Evolutionary conservation across 2,888 invertebrate species (phyloP).

Genomic region (Plagiodera versicolora): DNA sequence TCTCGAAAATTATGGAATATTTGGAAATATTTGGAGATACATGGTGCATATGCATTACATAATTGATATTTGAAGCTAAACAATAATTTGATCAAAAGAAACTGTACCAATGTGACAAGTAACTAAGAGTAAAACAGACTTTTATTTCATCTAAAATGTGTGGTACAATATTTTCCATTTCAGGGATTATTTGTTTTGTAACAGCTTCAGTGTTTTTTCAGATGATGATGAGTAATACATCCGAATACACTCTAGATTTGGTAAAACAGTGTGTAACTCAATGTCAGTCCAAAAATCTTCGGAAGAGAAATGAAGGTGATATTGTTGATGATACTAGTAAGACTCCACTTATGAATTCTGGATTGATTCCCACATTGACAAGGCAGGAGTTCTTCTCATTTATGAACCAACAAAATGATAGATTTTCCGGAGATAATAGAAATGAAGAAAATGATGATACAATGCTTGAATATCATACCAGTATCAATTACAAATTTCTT

Average conservation of each 20-base stretch:
- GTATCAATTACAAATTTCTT: slow-evolving; percentile 41
- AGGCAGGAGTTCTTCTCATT: slow-evolving; percentile 37
- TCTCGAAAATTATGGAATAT: too few relatives aligned
- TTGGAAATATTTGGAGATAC: too few relatives aligned
- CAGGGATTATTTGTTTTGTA: too few relatives aligned
- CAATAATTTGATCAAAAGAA: too few relatives aligned
- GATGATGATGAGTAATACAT: slow-evolving; percentile 23
- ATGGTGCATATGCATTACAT: too few relatives aligned
- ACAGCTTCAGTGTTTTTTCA: slow-evolving; percentile 23
- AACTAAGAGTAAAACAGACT: too few relatives aligned
- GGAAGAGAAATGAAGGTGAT: slow-evolving; percentile 7
- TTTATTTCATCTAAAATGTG: too few relatives aligned
- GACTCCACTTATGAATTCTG: slow-evolving; percentile 26
- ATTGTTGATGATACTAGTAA: slow-evolving; percentile 5
- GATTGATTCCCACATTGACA: slow-evolving; percentile 34
- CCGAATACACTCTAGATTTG: slow-evolving; percentile 26
- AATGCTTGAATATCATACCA: neutral
- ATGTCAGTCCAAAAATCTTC: slow-evolving; percentile 15
- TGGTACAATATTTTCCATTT: too few relatives aligned
- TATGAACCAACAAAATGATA: slow-evolving; percentile 39
- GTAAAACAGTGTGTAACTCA: slow-evolving; percentile 30
- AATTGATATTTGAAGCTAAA: too few relatives aligned
- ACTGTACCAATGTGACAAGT: too few relatives aligned
- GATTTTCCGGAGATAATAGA: slow-evolving; percentile 41
- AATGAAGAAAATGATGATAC: slow-evolving; percentile 7